Conservation (phyloP, 2,888 invertebrate species). For the Stenodema calcarata region DNA sequence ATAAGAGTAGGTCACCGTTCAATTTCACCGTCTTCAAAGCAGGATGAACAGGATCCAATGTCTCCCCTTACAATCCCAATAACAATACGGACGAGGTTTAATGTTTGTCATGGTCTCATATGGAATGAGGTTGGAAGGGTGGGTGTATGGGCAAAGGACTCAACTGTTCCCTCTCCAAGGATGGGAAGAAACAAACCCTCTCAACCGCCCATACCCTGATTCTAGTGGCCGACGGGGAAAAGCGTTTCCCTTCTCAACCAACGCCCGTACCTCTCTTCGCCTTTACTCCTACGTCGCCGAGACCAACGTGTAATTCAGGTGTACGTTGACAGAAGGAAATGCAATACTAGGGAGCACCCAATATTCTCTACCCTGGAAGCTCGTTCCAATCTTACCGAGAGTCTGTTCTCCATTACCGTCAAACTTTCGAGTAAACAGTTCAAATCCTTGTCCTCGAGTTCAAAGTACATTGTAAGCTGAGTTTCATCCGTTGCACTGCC, state of each 20-base stretch:
- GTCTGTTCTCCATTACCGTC: not conserved
- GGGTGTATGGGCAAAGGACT: not conserved
- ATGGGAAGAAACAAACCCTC: slow-evolving; percentile 5
- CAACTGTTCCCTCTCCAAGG: slow-evolving; percentile 3
- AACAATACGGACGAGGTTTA: not conserved
- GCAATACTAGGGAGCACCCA: slow-evolving; percentile 39
- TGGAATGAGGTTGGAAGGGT: not conserved
- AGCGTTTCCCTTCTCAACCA: not conserved
- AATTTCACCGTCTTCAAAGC: not conserved
- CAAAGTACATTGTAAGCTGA: not conserved
- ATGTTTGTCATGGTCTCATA: slow-evolving; percentile 10
- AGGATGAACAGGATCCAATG: not conserved
- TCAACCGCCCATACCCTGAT: not conserved
- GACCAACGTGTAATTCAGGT: slow-evolving; percentile 33
- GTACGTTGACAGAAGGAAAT: slow-evolving; percentile 46
- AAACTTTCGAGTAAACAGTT: slow-evolving; percentile 29
- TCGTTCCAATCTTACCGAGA: not conserved
- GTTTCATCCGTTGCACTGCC: not conserved
- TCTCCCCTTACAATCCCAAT: not conserved
- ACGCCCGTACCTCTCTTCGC: not conserved
- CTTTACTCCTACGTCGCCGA: not conserved
- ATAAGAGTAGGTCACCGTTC: not conserved
- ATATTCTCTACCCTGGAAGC: slow-evolving; percentile 9
- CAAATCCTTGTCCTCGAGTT: not conserved
- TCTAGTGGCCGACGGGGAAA: not conserved